phyloP scores from a whole-genome alignment of 2,797 vertebrate species.

The Phylloscopus collybita region DNA sequence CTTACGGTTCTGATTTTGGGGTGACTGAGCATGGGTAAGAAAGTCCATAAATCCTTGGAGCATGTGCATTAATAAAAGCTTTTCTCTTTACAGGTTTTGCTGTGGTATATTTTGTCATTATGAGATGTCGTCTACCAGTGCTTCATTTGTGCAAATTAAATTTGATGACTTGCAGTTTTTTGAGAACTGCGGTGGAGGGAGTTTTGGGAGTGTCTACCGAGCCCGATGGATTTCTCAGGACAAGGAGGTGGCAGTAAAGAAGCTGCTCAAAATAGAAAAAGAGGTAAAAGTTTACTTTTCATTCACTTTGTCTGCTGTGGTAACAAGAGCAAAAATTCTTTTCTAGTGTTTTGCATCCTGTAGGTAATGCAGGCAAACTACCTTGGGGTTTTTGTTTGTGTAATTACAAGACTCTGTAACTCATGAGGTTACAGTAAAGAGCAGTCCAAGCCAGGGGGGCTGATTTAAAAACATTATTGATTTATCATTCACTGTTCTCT shows the following conservation, averaged over 20 bases:
- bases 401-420: constrained; percentile 30
- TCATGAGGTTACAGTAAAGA: not conserved
- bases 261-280: constrained; percentile 98
- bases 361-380: not conserved
- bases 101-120: constrained; percentile 86
- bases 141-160: constrained; percentile 97
- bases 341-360: not conserved
- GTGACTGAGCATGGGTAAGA: not conserved
- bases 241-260: constrained; percentile 99
- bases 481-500: not conserved
- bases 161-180: constrained; percentile 97
- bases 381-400: not conserved
- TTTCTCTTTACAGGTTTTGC: constrained; percentile 79
- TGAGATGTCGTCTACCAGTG: constrained; percentile 94
- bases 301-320: not conserved
- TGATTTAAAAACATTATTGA: constrained; percentile 6
- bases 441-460: not conserved
- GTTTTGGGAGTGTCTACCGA: constrained; percentile 97
- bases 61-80: constrained; percentile 1
- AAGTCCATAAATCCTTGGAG: not conserved
- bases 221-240: constrained; percentile 97
- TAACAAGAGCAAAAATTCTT: not conserved
- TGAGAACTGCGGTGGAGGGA: constrained; percentile 98
- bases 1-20: not conserved
- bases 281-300: constrained; percentile 84